Evolutionary conservation across 2,797 vertebrate species (phyloP), one percentile per base, ranked within the genome.

Genomic region (Paguma larvata): DNA sequence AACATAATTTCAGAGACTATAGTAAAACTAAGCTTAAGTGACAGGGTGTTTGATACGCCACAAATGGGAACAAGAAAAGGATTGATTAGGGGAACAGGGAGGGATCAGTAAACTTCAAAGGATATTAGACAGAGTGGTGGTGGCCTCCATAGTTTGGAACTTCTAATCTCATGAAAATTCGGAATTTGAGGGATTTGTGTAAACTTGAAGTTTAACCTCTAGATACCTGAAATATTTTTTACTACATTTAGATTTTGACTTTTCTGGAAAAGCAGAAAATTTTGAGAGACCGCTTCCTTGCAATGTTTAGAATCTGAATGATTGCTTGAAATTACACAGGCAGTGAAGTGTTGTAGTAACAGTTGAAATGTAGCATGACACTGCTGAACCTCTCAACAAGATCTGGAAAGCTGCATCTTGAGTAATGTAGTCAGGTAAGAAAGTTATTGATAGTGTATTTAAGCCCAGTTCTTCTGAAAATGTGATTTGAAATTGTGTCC

Each of bases 1-100:
- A 97, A 94, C 53, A 78, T 86, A 89, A 93, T 97, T 95, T 95
- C 65, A 67, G 93, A 96, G 51, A 80, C n/a, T 44, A 93, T 85
- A 96, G 85, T 89, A 91, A 97, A 93, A 93, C 94, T 32, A 59
- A 88, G 48, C 30, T 41, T 82, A 68, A 25, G 10, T 80, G 89
- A 93, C 89, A 95, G 56, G 56, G 30, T 70, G 72, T 96, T 96
- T 97, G 96, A 92, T 95, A 78, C 85, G 77, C 51, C 44, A 85
- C 63, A 87, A 95, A 86, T n/a, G 78, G 67, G 68, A 94, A 96
- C 48, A 51, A 44, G 68, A 41, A 82, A 75, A 84, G 41, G 67
- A 53, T 7, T 90, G 95, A 77, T 80, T 90, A 82, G 59, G 63
- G 41, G 79, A 53, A 62, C 32, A 30, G 5, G 12, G 48, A 92